These are phyloP conservation scores for Pterocles gutturalis DNA, from an alignment of 2,113 vertebrate genomes.

Conservation along the genomic window DNA sequence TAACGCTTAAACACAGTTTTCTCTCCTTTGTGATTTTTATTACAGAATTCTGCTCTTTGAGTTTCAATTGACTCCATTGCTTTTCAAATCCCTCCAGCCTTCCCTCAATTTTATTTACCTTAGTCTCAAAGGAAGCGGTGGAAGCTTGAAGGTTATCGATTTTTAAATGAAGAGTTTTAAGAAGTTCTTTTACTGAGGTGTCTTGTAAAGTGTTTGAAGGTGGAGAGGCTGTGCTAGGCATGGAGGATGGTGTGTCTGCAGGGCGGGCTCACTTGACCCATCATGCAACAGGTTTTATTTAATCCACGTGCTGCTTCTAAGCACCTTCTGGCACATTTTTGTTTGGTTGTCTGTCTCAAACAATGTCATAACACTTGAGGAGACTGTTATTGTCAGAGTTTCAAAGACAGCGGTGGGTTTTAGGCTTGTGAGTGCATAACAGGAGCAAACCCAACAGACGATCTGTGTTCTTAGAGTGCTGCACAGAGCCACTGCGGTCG, in stretches of 20 bases:
- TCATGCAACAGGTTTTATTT: not conserved
- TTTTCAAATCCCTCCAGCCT: constrained; percentile 57
- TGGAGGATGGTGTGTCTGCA: not conserved
- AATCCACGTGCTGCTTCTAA: fast-evolving
- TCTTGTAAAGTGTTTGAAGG: constrained; percentile 2
- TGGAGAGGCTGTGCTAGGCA: not conserved
- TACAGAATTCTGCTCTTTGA: constrained; percentile 36
- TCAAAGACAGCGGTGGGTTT: not conserved
- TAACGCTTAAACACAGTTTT: constrained; percentile 29
- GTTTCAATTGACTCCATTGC: constrained; percentile 49
- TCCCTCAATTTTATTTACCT: constrained; percentile 65
- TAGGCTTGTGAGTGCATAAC: not conserved
- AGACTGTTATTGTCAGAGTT: fast-evolving
- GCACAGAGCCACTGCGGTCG: not conserved
- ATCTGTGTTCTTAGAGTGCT: not conserved
- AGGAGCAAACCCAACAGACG: not conserved
- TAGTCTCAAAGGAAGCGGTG: constrained; percentile 54
- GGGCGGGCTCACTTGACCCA: not conserved
- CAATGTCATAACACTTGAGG: not conserved
- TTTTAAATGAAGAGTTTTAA: constrained; percentile 70
- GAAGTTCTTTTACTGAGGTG: constrained; percentile 25
- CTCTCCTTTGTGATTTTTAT: constrained; percentile 47
- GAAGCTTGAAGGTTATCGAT: constrained; percentile 62
- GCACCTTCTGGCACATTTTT: not conserved
- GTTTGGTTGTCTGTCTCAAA: not conserved